Evolutionary conservation across 2,888 invertebrate genomes (phyloP).

Genomic region (Apodemia mormo): DNA sequence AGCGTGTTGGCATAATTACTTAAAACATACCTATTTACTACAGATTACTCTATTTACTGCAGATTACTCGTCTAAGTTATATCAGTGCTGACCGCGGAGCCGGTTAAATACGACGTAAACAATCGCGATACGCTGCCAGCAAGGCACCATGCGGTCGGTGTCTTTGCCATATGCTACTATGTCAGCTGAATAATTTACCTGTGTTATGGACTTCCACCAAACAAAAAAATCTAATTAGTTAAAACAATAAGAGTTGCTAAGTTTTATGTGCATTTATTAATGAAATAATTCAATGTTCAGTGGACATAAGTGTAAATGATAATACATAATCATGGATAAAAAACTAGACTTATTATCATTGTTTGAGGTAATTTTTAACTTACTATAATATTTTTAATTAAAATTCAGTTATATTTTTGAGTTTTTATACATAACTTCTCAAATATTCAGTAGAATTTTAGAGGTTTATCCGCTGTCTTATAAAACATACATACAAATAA

Average conservation of each 20-base stretch:
- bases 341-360: constrained; percentile 76
- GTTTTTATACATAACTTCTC: no score
- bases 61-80: constrained; percentile 27
- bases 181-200: constrained; percentile 29
- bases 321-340: constrained; percentile 66
- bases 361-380: constrained; percentile 63
- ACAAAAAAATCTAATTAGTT: neutral
- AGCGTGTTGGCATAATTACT: constrained; percentile 52
- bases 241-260: constrained; percentile 6
- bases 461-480: no score
- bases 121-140: constrained; percentile 63
- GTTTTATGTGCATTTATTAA: constrained; percentile 37
- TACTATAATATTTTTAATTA: no score
- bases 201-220: constrained; percentile 17
- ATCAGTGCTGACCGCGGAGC: constrained; percentile 44
- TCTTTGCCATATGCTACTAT: constrained; percentile 63
- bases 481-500: no score
- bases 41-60: constrained; percentile 32
- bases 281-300: constrained; percentile 12
- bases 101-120: constrained; percentile 56
- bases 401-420: no score
- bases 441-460: no score
- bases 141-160: constrained; percentile 76
- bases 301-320: constrained; percentile 20
- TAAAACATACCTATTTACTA: constrained; percentile 27